Evolutionary conservation across 1,140 invertebrate species (phyloP), one percentile per base, ranked within the genome.

Genomic region (Pseudobourletiella spinata): DNA sequence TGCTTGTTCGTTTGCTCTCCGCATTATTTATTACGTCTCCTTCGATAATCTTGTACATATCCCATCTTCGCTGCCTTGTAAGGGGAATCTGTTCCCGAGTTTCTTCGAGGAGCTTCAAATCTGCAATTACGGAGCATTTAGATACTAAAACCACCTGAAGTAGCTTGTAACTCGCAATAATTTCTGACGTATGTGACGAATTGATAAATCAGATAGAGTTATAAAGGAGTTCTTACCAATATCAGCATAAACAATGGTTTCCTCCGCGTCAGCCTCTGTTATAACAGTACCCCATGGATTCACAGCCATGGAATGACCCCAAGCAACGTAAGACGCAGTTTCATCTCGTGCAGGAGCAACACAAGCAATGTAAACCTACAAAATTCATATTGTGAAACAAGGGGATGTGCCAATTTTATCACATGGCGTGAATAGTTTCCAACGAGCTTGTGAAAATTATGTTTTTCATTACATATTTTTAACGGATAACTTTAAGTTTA

Each of bases 211-310:
- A n/a, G n/a, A n/a, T n/a, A n/a, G n/a, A n/a, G n/a, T n/a, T n/a
- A n/a, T n/a, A 2, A 54, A 51, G 20, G 28, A 6, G 48, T 26
- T 11, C 29, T 18, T 78, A 85, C 84, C 83, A 54, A 97, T 82
- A 72, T 93, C 87, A 43, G 79, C 80, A 61, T 86, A 79, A 35
- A 95, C 68, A 64, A 88, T 83, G 50, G 81, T 80, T 72, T 94
- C 88, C 50, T 80, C 74, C 57, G 82, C 82, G 42, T 83, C 83
- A 43, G 90, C 81, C 71, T 84, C 81, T 2, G 78, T 76, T 2
- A 90, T 70, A 0, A 95, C 81, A 69, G 85, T 81, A 0, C 87
- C 93, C 91, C 91, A 96, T 1, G 94, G 93, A 78, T 63, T 54
- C 0, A 91, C 84, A 0, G 94, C 75, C 66, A 85, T 83, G 2